Percentiles rank a stretch among this genome's conserved stretches.
Evolutionary conservation across 2,797 vertebrate species (phyloP).

Genomic region (Distichodus sexfasciatus): DNA sequence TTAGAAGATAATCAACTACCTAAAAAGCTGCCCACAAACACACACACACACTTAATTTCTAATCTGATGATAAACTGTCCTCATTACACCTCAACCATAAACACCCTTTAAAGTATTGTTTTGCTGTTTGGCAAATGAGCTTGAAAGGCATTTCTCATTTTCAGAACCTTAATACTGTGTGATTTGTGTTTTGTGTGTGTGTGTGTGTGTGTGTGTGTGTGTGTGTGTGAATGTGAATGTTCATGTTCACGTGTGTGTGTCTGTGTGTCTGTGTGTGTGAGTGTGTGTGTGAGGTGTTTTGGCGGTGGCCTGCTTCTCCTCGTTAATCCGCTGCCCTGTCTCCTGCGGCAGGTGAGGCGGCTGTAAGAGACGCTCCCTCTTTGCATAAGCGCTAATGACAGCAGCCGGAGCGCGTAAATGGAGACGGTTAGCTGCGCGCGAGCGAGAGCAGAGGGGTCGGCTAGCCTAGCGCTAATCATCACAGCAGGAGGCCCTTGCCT

Average conservation of each 20-base stretch:
- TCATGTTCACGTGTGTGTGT: neutral
- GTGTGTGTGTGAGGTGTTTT: slow-evolving; percentile 71
- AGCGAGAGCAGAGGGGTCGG: slow-evolving; percentile 74
- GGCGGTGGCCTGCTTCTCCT: neutral
- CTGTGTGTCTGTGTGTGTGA: slow-evolving; percentile 61
- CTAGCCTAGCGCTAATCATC: slow-evolving; percentile 85
- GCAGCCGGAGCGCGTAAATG: slow-evolving; percentile 84
- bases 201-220: neutral
- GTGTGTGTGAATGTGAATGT: neutral
- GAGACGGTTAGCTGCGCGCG: slow-evolving; percentile 81
- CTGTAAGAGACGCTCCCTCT: slow-evolving; percentile 79
- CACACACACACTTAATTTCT: slow-evolving; percentile 3
- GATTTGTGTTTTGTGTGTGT: neutral
- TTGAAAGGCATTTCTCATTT: neutral
- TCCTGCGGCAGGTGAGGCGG: slow-evolving; percentile 86
- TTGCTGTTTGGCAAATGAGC: neutral
- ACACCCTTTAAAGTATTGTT: neutral
- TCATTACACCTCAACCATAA: too few relatives aligned
- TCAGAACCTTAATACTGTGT: neutral
- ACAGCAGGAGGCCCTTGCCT: slow-evolving; percentile 82
- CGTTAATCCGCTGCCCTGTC: slow-evolving; percentile 57
- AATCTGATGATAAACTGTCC: too few relatives aligned
- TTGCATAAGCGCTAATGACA: slow-evolving; percentile 92
- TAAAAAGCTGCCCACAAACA: neutral
- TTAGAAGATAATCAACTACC: too few relatives aligned